These are phyloP conservation scores for Pomacea maculata DNA, from an alignment of 1,140 invertebrate genomes.

Conservation along the genomic window DNA sequence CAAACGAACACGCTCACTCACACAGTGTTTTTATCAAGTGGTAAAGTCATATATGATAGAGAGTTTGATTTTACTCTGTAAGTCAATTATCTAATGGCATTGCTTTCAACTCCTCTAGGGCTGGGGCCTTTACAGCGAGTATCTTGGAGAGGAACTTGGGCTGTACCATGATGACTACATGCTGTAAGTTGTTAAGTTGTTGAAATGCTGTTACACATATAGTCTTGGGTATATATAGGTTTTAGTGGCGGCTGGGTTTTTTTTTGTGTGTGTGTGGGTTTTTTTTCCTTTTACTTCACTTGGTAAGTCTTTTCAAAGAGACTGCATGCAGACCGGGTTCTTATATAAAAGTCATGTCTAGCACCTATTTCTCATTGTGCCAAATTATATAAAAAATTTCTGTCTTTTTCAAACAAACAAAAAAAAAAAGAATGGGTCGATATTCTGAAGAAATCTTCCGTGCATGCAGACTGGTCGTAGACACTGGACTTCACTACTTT, in stretches of 20 bases:
- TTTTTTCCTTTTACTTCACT: neutral
- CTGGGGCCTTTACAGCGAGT: conserved; percentile 64
- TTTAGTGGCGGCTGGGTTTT: neutral
- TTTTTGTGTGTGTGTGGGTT: neutral
- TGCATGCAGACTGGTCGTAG: conserved; percentile 64
- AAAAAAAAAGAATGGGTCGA: conserved; percentile 52
- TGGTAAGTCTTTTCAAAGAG: no score
- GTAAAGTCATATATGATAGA: no score
- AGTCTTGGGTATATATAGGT: neutral
- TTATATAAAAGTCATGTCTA: no score
- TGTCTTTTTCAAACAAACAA: no score
- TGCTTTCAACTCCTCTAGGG: neutral
- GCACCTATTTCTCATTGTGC: no score
- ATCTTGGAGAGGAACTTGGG: conserved; percentile 59
- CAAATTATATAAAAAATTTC: no score
- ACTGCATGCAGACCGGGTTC: no score
- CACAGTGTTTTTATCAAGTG: no score
- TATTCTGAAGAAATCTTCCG: conserved; percentile 62
- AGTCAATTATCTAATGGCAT: no score
- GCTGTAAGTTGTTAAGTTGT: conserved; percentile 45
- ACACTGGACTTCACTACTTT: conserved; percentile 65
- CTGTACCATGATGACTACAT: conserved; percentile 52
- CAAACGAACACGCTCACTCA: no score
- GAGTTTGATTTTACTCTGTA: no score
- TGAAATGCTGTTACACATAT: neutral